Base-by-base conservation (phyloP, 2,888 invertebrate genomes). In the Augochlorella aurata region DNA sequence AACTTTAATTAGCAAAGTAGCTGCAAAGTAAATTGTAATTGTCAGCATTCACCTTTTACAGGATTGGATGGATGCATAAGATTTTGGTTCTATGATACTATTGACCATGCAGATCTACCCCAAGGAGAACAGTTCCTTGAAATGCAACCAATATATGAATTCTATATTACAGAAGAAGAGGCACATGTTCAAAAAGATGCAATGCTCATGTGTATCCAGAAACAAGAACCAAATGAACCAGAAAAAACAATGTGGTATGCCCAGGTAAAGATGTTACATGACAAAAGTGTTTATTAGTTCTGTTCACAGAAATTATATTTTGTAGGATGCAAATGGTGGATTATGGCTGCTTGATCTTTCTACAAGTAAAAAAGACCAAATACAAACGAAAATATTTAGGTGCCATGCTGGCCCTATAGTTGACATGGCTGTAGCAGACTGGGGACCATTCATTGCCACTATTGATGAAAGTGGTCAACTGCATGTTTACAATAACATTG, bases 11-110 rank as follows among this genome's bases (percentile, higher is more conserved):
- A 49, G 14, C 14, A 49, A 49, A 49, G 2, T 49, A 52, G 5
- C n/a, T n/a, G 1, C 18, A 52, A 52, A 18, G 10, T 61, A n/a
- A 67, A 65, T 18, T 47, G 16, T 12, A 18, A n/a, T 54, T 3
- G 18, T 12, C 14, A 0, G n/a, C 5, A 45, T 38, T 18, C 44
- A 12, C 7, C 12, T 45, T 61, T 16, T 24, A 12, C 94, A 89
- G 95, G 97, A 0, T 95, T 96, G 91, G 98, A 98, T 92, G 97
- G 97, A 0, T 96, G 96, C 92, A 95, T 97, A 18, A 95, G 96
- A 9, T 96, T 97, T 14, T 98, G 98, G 98, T 97, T 97, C 94
- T 98, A 98, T 95, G 97, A 98, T 88, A 96, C 97, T 0, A 97
- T 98, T n/a, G 98, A 98, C 87, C 95, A 97, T 83, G 97, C 98